These are phyloP conservation scores for Rhagophthalmus giganteus DNA, from an alignment of 2,888 invertebrate genomes.

Conservation along the genomic window DNA sequence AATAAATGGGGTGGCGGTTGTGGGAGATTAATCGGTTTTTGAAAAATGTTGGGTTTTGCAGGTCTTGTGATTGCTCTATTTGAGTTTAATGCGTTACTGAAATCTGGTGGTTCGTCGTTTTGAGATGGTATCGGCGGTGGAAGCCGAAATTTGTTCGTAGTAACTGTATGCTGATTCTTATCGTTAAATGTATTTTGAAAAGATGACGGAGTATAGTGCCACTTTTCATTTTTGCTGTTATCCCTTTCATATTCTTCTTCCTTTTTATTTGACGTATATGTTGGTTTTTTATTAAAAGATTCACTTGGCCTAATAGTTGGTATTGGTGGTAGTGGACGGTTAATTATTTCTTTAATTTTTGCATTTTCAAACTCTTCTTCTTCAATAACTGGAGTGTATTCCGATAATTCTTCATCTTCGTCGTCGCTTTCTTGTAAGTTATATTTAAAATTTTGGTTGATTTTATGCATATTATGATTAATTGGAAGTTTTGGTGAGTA, in stretches of 20 bases:
- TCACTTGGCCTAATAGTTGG: not conserved
- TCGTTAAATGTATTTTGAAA: too few species aligned
- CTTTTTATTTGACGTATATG: not conserved
- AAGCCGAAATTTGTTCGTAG: not conserved
- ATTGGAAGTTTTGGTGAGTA: too few species aligned
- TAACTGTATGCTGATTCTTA: not conserved
- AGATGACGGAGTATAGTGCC: too few species aligned
- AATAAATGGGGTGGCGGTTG: constrained; percentile 9
- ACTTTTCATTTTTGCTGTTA: too few species aligned
- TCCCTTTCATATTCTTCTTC: too few species aligned
- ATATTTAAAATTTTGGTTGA: not conserved
- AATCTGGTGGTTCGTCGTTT: too few species aligned
- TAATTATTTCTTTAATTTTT: not conserved
- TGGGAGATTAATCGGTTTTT: too few species aligned
- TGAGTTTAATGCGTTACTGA: too few species aligned
- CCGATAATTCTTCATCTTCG: constrained; percentile 11
- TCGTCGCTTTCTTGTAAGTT: not conserved
- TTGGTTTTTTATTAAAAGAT: not conserved
- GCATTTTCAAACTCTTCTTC: not conserved
- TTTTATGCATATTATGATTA: not conserved
- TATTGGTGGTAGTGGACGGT: constrained; percentile 1
- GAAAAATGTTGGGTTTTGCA: too few species aligned
- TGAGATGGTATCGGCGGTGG: constrained; percentile 8
- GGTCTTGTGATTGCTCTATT: too few species aligned
- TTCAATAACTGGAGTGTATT: constrained; percentile 11